Conservation (phyloP, 2,113 vertebrate genomes). For the Odontesthes bonariensis region DNA sequence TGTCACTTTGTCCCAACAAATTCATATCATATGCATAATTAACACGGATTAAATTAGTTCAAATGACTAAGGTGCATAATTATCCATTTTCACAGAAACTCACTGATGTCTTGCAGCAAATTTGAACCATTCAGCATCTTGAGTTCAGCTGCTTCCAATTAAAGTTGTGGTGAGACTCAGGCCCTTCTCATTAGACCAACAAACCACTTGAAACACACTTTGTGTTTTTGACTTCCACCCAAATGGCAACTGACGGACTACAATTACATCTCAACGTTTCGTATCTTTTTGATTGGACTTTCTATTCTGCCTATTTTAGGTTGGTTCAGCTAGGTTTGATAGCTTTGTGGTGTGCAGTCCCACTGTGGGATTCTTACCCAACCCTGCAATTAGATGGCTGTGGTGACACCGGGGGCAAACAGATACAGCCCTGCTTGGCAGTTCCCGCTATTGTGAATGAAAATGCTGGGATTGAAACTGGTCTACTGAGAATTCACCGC, state of each 20-base stretch:
- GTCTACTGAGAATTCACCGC: slow-evolving; percentile 21
- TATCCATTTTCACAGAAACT: too few species aligned
- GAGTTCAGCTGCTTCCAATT: slow-evolving; percentile 64
- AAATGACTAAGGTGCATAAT: too few species aligned
- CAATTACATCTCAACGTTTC: slow-evolving; percentile 34
- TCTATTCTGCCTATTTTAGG: slow-evolving; percentile 45
- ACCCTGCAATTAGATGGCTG: slow-evolving; percentile 41
- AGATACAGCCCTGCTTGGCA: slow-evolving; percentile 17
- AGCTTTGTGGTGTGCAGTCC: slow-evolving; percentile 32
- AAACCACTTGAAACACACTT: slow-evolving; percentile 62
- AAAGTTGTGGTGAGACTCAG: slow-evolving; percentile 57
- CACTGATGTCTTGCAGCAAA: background rate
- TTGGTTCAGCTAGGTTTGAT: slow-evolving; percentile 39
- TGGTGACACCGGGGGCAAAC: slow-evolving; percentile 26
- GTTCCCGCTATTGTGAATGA: slow-evolving; percentile 20
- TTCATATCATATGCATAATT: too few species aligned
- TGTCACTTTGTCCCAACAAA: background rate
- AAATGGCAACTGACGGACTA: slow-evolving; percentile 43
- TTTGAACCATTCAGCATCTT: slow-evolving; percentile 45
- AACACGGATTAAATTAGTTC: too few species aligned
- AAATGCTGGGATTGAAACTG: slow-evolving; percentile 45
- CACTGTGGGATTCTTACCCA: slow-evolving; percentile 20
- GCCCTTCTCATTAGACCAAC: slow-evolving; percentile 66
- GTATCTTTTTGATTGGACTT: slow-evolving; percentile 48
- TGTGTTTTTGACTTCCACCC: slow-evolving; percentile 23